phyloP scores from a whole-genome alignment of 92 coral and sea anemone species.

The Actinernus sp. region DNA sequence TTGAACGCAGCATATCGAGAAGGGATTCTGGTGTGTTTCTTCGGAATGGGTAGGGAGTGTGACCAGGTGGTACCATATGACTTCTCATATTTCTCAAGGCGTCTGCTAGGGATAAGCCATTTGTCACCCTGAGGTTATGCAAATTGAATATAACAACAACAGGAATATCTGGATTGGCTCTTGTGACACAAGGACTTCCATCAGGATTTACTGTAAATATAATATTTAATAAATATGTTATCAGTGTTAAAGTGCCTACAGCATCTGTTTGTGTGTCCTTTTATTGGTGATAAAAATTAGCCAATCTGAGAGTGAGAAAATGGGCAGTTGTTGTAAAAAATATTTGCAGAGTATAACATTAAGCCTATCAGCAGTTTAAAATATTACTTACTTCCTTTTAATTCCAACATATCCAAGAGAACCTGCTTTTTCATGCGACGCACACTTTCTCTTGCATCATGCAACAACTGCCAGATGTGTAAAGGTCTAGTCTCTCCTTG shows the following conservation, averaged over 20 bases:
- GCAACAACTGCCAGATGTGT: conserved; percentile 37
- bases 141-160: conserved; percentile 5
- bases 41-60: conserved; percentile 53
- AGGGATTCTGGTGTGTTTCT: conserved; percentile 26
- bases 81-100: conserved; percentile 35
- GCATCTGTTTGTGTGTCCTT: too few relatives aligned
- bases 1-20: conserved; percentile 44
- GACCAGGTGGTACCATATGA: conserved; percentile 36
- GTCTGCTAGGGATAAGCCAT: conserved; percentile 23
- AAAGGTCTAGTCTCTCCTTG: conserved; percentile 52
- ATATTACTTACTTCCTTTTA: conserved; percentile 13
- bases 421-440: conserved; percentile 9
- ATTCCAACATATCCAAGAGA: conserved; percentile 30
- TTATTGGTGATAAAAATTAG: too few relatives aligned
- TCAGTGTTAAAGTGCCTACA: too few relatives aligned
- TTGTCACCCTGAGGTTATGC: conserved; percentile 3
- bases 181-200: conserved; percentile 4
- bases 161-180: conserved; percentile 35
- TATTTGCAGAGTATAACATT: too few relatives aligned
- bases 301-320: too few relatives aligned
- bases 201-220: conserved; percentile 33
- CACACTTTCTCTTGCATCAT: conserved; percentile 43
- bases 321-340: too few relatives aligned
- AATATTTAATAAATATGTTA: too few relatives aligned
- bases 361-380: too few relatives aligned